Evolutionary conservation across 2,797 vertebrate genomes (phyloP).

Genomic region (Girardinus metallicus): DNA sequence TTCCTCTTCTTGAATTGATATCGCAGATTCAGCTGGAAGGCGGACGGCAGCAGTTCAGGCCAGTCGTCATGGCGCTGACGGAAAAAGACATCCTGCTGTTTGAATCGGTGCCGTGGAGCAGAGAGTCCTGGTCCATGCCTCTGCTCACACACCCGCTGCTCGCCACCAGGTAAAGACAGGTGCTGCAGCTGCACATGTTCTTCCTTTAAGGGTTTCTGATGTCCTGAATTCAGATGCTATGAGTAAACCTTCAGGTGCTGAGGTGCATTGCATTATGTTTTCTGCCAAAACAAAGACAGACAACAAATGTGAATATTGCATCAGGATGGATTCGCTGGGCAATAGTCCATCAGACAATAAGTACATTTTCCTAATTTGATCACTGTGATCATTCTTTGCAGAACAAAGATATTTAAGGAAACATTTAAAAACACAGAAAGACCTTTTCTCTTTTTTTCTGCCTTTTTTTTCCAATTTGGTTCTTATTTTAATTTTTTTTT

Average conservation of each 20-base stretch:
- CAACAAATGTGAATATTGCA: neutral
- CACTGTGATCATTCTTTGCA: neutral
- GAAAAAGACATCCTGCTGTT: slow-evolving; percentile 96
- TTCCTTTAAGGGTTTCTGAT: neutral
- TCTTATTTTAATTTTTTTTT: too few relatives aligned
- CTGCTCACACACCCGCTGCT: slow-evolving; percentile 92
- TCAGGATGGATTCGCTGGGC: neutral
- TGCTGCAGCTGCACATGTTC: neutral
- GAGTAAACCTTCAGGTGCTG: neutral
- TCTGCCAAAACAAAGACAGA: neutral
- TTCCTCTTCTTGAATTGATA: neutral
- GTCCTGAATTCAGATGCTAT: neutral
- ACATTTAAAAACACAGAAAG: neutral
- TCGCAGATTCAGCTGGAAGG: slow-evolving; percentile 88
- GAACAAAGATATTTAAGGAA: too few relatives aligned
- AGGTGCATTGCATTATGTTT: neutral
- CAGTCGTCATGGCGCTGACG: slow-evolving; percentile 90
- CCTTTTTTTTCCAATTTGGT: too few relatives aligned
- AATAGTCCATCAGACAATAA: neutral
- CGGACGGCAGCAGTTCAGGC: slow-evolving; percentile 89
- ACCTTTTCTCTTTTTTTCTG: neutral
- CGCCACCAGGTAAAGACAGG: slow-evolving; percentile 87
- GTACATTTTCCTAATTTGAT: neutral
- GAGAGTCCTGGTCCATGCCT: slow-evolving; percentile 90
- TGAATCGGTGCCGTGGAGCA: slow-evolving; percentile 91